Conservation (phyloP, 2,113 vertebrate species). For the Heteronetta atricapilla region DNA sequence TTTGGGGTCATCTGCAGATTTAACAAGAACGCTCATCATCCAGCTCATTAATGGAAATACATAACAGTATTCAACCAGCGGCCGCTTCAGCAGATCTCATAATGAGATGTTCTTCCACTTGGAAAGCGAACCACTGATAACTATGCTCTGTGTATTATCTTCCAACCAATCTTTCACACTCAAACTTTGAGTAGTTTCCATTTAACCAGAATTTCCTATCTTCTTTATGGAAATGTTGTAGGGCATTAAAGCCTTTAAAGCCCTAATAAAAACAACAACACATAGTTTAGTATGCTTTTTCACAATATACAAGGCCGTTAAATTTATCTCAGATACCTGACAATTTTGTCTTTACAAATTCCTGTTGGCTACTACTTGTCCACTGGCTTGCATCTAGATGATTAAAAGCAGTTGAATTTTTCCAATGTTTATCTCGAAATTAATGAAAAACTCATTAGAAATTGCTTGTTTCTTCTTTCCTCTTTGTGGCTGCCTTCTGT, state of each 20-base stretch:
- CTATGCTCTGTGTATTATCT: neutral
- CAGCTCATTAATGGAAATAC: conserved; percentile 28
- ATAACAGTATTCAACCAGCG: neutral
- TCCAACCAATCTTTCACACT: neutral
- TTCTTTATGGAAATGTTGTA: neutral
- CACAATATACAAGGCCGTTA: neutral
- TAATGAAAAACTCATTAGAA: neutral
- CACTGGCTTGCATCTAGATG: neutral
- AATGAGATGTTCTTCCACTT: neutral
- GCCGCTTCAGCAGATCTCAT: neutral
- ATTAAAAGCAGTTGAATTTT: neutral
- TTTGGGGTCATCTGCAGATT: neutral
- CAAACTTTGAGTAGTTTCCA: neutral
- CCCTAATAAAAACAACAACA: neutral
- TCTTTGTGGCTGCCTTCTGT: neutral
- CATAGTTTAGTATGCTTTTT: neutral
- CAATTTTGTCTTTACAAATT: neutral
- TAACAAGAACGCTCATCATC: conserved; percentile 14
- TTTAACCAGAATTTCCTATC: neutral
- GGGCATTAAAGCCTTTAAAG: neutral
- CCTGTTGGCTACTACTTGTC: too few relatives aligned
- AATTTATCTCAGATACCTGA: neutral
- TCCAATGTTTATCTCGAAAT: neutral
- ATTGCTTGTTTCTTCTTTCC: neutral
- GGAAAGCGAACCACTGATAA: neutral